Conservation (phyloP, 2,797 vertebrate species). For the Falco cherrug region DNA sequence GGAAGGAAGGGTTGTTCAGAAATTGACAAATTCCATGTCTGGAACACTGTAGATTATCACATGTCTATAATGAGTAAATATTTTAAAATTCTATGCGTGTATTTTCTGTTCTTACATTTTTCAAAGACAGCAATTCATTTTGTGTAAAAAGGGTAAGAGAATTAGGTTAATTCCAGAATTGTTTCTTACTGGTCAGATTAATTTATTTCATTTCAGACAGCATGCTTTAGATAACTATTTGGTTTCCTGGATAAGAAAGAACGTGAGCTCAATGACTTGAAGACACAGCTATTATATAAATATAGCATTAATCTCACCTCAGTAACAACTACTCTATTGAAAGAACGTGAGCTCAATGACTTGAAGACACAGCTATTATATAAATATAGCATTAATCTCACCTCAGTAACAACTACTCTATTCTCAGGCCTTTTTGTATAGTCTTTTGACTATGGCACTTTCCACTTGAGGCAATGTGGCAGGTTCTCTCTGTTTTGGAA, state of each 20-base stretch:
- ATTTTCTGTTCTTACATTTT: neutral
- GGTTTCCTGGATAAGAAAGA: neutral
- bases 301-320: neutral
- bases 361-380: neutral
- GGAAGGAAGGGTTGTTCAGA: neutral
- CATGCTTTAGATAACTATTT: neutral
- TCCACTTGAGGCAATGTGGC: neutral
- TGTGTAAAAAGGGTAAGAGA: neutral
- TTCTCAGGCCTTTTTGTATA: neutral
- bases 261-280: neutral
- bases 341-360: neutral
- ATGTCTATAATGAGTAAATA: neutral
- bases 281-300: neutral
- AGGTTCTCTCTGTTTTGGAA: neutral
- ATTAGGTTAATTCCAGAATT: conserved; percentile 8
- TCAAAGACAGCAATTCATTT: neutral
- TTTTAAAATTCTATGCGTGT: neutral
- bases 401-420: neutral
- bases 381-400: neutral
- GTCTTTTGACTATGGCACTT: neutral
- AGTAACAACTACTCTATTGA: neutral
- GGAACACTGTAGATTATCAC: neutral
- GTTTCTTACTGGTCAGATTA: conserved; percentile 2
- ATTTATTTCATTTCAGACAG: neutral
- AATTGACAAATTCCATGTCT: neutral